Evolutionary conservation across 2,888 invertebrate species (phyloP).

Genomic region (Drosophila leonis): DNA sequence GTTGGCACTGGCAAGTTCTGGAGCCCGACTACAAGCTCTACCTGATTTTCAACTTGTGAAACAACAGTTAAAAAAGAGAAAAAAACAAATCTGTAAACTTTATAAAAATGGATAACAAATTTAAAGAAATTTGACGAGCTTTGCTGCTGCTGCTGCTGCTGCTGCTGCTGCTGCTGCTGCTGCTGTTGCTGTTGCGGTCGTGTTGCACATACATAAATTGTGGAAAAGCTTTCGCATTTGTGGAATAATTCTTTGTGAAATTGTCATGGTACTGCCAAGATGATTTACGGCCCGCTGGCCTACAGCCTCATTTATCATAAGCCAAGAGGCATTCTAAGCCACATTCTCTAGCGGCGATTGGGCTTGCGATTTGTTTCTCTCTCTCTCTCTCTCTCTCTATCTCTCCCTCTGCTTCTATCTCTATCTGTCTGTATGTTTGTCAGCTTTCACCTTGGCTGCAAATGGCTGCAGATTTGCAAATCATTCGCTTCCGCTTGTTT

Average conservation of each 20-base stretch:
- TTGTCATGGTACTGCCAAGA: slow-evolving; percentile 30
- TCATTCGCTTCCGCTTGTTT: slow-evolving; percentile 56
- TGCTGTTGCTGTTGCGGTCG: slow-evolving; percentile 3
- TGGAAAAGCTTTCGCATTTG: slow-evolving; percentile 33
- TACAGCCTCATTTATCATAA: slow-evolving; percentile 69
- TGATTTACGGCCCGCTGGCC: slow-evolving; percentile 64
- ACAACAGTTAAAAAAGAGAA: background rate
- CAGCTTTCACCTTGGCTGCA: slow-evolving; percentile 58
- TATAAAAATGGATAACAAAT: slow-evolving; percentile 9
- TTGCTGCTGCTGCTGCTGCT: background rate
- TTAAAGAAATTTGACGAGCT: slow-evolving; percentile 23
- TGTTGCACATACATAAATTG: slow-evolving; percentile 27
- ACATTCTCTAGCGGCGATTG: slow-evolving; percentile 43
- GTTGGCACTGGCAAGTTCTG: slow-evolving; percentile 26
- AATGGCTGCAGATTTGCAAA: slow-evolving; percentile 60
- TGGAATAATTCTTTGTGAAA: slow-evolving; percentile 37
- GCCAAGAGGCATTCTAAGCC: slow-evolving; percentile 48
- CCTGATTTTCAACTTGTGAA: slow-evolving; percentile 27
- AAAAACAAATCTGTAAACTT: slow-evolving; percentile 10
- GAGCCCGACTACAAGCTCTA: slow-evolving; percentile 19
- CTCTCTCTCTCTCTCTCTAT: background rate
- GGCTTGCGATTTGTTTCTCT: slow-evolving; percentile 24
- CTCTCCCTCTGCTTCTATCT: background rate
- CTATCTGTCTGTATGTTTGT: slow-evolving; percentile 23
- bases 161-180: background rate